Base-by-base conservation (phyloP, 2,797 vertebrate genomes). In the Sus cebifrons region DNA sequence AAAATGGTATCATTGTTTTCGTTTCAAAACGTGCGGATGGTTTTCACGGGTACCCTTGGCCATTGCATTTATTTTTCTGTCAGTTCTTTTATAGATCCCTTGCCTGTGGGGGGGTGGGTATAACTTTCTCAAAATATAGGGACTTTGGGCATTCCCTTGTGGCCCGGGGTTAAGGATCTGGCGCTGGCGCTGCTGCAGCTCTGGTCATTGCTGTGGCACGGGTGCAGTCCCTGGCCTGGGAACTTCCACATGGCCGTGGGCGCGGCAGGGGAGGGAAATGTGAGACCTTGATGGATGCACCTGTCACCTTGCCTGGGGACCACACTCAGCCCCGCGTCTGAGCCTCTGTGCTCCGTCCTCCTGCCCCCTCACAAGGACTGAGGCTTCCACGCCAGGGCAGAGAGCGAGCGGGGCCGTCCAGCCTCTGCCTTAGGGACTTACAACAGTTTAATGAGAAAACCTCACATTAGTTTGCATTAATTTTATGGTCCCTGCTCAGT, bases 241-340 rank as follows among this genome's bases (percentile, higher is more conserved):
- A 49, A 49, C 44, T 49, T 36, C 36, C 36, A 49, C 44, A 49
- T 49, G 44, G 44, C 44, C 44, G 44, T 49, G 44, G 44, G 44
- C 44, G 44, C 5, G 9, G 44, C 44, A 49, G 44, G 44, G 44
- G 44, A 49, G 44, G 44, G 44, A 49, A 89, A 36, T 21, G 11
- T 65, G 44, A 89, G 44, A 21, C 40, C 73, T 44, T 32, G 2
- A 1, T 64, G 6, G 77, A 44, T 40, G 0, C 32, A 2, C 2
- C 2, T 6, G 13, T 36, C 13, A 9, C 29, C 68, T n/a, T 29
- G 14, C 11, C 20, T 7, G 2, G 70, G 52, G 65, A 7, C 56
- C 25, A 6, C 5, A 0, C 17, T 5, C 0, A 49, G 0, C 29
- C 54, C 23, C 6, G 0, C 32, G 14, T 36, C n/a, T 58, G 68